Conservation (phyloP, 2,113 vertebrate species). For the Microcebus lehilahytsara region DNA sequence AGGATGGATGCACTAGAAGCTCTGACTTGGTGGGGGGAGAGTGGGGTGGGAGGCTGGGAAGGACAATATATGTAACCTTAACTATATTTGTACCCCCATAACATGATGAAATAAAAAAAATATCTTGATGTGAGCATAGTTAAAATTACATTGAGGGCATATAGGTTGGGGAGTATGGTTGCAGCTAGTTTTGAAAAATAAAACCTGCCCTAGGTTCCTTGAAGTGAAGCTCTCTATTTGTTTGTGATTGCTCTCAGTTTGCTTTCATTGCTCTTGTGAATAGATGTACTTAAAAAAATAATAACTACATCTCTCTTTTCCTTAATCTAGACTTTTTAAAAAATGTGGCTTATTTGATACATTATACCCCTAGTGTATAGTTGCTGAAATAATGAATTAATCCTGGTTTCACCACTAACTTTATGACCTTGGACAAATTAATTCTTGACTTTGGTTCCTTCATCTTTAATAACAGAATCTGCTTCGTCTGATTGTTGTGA, state of each 20-base stretch:
- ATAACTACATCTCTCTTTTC: background rate
- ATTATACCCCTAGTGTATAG: background rate
- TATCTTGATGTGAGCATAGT: background rate
- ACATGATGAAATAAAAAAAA: too few relatives aligned
- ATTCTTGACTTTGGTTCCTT: background rate
- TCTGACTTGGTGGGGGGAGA: too few relatives aligned
- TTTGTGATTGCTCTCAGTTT: conserved; percentile 17
- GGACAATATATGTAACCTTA: too few relatives aligned
- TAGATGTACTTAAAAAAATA: conserved; percentile 11
- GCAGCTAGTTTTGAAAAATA: conserved; percentile 32
- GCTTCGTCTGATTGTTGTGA: background rate
- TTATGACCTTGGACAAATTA: background rate
- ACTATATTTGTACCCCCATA: too few relatives aligned
- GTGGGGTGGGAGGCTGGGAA: too few relatives aligned
- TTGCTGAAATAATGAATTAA: conserved; percentile 20
- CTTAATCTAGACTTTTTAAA: conserved; percentile 3
- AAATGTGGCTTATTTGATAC: background rate
- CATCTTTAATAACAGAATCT: background rate
- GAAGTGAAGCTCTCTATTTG: background rate
- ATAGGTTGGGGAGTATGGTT: background rate
- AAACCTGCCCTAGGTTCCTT: background rate
- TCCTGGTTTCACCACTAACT: background rate
- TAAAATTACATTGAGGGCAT: background rate
- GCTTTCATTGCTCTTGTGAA: background rate
- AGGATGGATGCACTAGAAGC: too few relatives aligned